These are phyloP conservation scores for Silurus aristotelis DNA, from an alignment of 2,797 vertebrate species.

Conservation along the genomic window DNA sequence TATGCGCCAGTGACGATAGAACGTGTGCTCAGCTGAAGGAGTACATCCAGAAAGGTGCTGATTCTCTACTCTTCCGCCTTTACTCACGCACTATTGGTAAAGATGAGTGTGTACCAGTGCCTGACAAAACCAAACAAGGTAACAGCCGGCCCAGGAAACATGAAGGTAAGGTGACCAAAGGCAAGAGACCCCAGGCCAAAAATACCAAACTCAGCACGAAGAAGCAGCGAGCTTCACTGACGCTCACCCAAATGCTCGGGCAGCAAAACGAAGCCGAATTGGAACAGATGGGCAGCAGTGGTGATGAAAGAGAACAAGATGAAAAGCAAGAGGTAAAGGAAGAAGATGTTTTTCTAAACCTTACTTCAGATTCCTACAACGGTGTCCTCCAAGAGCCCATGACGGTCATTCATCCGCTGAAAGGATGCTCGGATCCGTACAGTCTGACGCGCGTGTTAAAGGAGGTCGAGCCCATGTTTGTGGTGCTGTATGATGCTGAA, in stretches of 20 bases:
- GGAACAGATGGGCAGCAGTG: constrained; percentile 66
- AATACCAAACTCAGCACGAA: constrained; percentile 66
- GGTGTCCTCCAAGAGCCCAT: constrained; percentile 89
- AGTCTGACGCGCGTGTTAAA: constrained; percentile 87
- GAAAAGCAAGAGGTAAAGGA: constrained; percentile 59
- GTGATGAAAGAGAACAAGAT: constrained; percentile 63
- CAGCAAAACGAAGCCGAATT: constrained; percentile 57
- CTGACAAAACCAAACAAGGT: constrained; percentile 63
- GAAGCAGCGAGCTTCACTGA: constrained; percentile 71
- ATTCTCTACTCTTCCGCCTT: constrained; percentile 81
- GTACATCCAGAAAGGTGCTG: constrained; percentile 78
- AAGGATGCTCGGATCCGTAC: constrained; percentile 89
- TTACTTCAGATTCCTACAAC: constrained; percentile 87
- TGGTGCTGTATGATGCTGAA: constrained; percentile 91
- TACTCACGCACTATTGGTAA: constrained; percentile 85
- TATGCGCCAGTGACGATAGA: constrained; percentile 93
- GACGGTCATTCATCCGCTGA: constrained; percentile 88
- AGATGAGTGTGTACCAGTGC: constrained; percentile 66
- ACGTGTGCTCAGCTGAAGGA: constrained; percentile 93
- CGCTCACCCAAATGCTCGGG: constrained; percentile 85
- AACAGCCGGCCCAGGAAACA: constrained; percentile 64
- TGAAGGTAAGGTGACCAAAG: constrained; percentile 67
- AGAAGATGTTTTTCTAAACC: constrained; percentile 72
- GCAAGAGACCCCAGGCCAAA: constrained; percentile 64
- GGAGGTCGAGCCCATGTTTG: constrained; percentile 88